A percentile compares a stretch with the other conserved stretches of the same genome.
These are phyloP conservation scores for Gambusia yucatana DNA, from an alignment of 2,797 vertebrate species.

Conservation along the genomic window DNA sequence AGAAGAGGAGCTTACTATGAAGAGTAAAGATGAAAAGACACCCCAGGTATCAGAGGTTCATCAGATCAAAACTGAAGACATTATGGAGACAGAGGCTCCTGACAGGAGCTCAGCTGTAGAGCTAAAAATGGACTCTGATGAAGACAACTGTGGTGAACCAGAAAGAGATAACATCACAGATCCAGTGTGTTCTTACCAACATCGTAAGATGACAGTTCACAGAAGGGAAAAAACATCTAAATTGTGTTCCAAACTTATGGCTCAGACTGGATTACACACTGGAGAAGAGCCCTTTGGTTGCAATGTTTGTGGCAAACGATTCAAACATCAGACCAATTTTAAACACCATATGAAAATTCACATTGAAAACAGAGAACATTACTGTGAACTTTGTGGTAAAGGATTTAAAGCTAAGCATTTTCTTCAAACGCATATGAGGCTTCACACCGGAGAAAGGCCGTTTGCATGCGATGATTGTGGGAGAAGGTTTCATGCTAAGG, in stretches of 20 bases:
- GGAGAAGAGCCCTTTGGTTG: neutral
- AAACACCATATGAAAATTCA: neutral
- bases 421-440: neutral
- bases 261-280: neutral
- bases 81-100: neutral
- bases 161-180: neutral
- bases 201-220: neutral
- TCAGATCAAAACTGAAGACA: neutral
- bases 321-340: neutral
- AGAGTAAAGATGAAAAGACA: neutral
- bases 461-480: neutral
- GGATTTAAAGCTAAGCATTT: neutral
- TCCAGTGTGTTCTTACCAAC: neutral
- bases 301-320: neutral
- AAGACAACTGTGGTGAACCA: neutral
- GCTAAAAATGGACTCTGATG: neutral
- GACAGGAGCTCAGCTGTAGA: neutral
- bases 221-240: neutral
- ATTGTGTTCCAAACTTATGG: neutral
- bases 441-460: neutral
- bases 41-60: neutral
- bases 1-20: neutral
- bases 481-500: neutral
- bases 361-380: neutral
- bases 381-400: conserved; percentile 2